Percentiles rank a stretch among this genome's conserved stretches.
Conservation (phyloP, 1,140 invertebrate genomes). For the Hylaeus anthracinus region DNA sequence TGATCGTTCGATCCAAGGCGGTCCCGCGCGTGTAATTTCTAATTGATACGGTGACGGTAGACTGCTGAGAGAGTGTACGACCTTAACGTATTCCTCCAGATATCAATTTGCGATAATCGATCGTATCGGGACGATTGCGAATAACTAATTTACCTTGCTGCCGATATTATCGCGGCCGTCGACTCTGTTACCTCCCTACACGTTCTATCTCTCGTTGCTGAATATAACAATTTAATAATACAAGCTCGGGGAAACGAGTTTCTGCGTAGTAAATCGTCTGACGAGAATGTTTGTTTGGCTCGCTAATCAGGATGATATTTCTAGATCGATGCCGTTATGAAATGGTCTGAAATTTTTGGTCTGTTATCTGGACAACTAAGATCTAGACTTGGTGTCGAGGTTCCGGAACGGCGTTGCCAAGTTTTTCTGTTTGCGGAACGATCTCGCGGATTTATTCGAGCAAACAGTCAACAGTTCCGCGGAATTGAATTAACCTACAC, state of each 20-base stretch:
- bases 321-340: no score
- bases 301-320: no score
- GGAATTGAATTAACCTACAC: not conserved
- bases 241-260: no score
- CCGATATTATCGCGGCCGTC: not conserved
- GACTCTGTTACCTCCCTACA: not conserved
- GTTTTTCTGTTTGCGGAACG: not conserved
- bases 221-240: no score
- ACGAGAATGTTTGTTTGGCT: no score
- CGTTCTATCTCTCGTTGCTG: no score
- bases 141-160: slow-evolving; percentile 3
- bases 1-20: not conserved
- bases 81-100: not conserved
- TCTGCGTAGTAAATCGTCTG: no score
- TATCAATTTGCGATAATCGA: slow-evolving; percentile 22
- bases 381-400: no score
- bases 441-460: not conserved
- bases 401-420: no score
- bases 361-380: no score
- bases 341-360: no score
- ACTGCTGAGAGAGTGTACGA: not conserved
- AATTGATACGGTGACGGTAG: slow-evolving; percentile 15
- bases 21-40: slow-evolving; percentile 2
- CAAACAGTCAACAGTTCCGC: not conserved
- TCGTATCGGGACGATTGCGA: not conserved